A percentile compares a stretch with the other conserved stretches of the same genome.
Conservation (phyloP, 2,797 vertebrate species). For the Sebastes hubbsi region DNA sequence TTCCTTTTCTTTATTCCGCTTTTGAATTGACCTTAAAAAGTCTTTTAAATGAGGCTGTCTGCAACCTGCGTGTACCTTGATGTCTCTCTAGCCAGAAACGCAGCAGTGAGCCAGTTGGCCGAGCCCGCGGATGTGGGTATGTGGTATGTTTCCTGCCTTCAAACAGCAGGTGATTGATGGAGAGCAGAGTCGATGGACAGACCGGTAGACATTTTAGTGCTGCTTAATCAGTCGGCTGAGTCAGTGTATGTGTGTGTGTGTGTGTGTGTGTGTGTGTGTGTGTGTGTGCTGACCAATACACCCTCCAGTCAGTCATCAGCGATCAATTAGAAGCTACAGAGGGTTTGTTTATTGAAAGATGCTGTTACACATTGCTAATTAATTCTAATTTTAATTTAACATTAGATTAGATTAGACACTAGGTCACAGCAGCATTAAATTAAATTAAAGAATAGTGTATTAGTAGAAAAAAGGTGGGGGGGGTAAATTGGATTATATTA, state of each 20-base stretch:
- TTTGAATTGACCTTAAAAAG: background rate
- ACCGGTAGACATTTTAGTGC: conserved; percentile 46
- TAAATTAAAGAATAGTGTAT: background rate
- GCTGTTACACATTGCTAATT: background rate
- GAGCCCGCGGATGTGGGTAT: conserved; percentile 23
- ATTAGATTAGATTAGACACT: background rate
- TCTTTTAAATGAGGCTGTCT: conserved; percentile 11
- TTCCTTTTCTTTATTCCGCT: background rate
- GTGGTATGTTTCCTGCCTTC: conserved; percentile 40
- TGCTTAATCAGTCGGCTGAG: conserved; percentile 60
- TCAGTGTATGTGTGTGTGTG: background rate
- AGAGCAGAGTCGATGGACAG: conserved; percentile 41
- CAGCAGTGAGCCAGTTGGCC: conserved; percentile 13
- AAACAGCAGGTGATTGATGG: conserved; percentile 57
- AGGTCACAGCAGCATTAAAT: background rate
- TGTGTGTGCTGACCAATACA: conserved; percentile 51
- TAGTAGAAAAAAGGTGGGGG: background rate
- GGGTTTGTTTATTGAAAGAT: background rate
- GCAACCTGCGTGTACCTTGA: background rate
- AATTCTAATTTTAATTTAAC: background rate
- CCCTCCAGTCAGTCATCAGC: conserved; percentile 26
- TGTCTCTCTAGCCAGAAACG: background rate
- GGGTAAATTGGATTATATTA: background rate
- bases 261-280: conserved; percentile 6
- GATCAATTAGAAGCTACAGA: conserved; percentile 50